These are phyloP conservation scores for Chelon auratus DNA, from an alignment of 2,797 vertebrate genomes.

Conservation along the genomic window DNA sequence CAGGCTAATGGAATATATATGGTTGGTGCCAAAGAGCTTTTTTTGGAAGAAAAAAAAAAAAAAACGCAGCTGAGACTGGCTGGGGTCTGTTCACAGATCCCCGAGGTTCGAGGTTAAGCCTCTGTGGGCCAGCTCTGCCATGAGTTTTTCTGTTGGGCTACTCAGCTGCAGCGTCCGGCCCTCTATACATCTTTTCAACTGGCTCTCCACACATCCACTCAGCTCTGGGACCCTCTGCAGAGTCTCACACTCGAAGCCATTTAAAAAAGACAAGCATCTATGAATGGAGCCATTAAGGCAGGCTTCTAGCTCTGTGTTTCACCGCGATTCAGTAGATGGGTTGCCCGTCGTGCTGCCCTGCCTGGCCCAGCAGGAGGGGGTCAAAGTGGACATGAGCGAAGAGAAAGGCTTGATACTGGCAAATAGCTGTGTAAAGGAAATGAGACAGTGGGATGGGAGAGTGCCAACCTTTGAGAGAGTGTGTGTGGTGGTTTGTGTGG, in stretches of 20 bases:
- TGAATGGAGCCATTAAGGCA: slow-evolving; percentile 74
- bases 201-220: slow-evolving; percentile 36
- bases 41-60: neutral
- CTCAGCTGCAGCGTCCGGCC: slow-evolving; percentile 34
- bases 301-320: slow-evolving; percentile 47
- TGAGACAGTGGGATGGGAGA: slow-evolving; percentile 44
- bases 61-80: slow-evolving; percentile 15
- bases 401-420: slow-evolving; percentile 52
- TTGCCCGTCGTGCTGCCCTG: slow-evolving; percentile 32
- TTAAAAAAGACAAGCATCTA: slow-evolving; percentile 50
- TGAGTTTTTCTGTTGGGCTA: slow-evolving; percentile 24
- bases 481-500: slow-evolving; percentile 22
- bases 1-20: slow-evolving; percentile 47
- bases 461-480: slow-evolving; percentile 44
- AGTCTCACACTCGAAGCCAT: slow-evolving; percentile 50
- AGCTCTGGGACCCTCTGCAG: slow-evolving; percentile 52
- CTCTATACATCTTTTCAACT: slow-evolving; percentile 55
- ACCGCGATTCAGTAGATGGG: slow-evolving; percentile 26
- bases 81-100: slow-evolving; percentile 23
- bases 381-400: slow-evolving; percentile 47
- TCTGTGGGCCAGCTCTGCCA: slow-evolving; percentile 40
- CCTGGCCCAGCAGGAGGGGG: slow-evolving; percentile 59
- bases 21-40: slow-evolving; percentile 24
- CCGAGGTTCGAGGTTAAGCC: slow-evolving; percentile 41
- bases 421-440: slow-evolving; percentile 38